Evolutionary conservation across 2,113 vertebrate species (phyloP).

Genomic region (Campylomormyrus numenius): DNA sequence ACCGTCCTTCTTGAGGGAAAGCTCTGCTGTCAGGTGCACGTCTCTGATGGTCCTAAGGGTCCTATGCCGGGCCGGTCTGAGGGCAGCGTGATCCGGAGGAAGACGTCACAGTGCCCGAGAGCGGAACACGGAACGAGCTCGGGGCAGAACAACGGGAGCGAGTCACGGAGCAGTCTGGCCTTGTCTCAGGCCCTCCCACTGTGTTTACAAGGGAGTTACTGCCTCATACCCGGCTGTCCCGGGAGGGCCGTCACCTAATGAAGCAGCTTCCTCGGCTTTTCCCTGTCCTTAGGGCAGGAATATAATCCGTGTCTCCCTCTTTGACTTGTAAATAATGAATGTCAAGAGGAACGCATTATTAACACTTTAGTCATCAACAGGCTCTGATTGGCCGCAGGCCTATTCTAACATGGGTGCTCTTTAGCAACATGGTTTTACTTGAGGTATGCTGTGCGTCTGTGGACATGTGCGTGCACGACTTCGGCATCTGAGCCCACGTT

Average conservation of each 20-base stretch:
- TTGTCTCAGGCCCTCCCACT: not conserved
- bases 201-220: not conserved
- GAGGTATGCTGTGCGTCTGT: not conserved
- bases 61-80: no score
- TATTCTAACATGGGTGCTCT: not conserved
- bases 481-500: no score
- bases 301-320: not conserved
- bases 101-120: not conserved
- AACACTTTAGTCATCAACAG: not conserved
- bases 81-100: not conserved
- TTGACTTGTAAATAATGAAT: not conserved
- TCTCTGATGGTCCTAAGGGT: not conserved
- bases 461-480: not conserved
- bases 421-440: not conserved
- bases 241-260: not conserved
- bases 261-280: not conserved
- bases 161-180: not conserved
- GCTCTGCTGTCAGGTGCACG: not conserved
- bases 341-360: not conserved
- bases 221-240: not conserved
- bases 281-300: not conserved
- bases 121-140: not conserved
- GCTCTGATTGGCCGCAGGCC: not conserved
- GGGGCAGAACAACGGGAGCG: not conserved
- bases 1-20: not conserved